A percentile compares a stretch with the other conserved stretches of the same genome.
Conservation (phyloP, 2,888 invertebrate genomes). For the Amblyteles armatorius region DNA sequence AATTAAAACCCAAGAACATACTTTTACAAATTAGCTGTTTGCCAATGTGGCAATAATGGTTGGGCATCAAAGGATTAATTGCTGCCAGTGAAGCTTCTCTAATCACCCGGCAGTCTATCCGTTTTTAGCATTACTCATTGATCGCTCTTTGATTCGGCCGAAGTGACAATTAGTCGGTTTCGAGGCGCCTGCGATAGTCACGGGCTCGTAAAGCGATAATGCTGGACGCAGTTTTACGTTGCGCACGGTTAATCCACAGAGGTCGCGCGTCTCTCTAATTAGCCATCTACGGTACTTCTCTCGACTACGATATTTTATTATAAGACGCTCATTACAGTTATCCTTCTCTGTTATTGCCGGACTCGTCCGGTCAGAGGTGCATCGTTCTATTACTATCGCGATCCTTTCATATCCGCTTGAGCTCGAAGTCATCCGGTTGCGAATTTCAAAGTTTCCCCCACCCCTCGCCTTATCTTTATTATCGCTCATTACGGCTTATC, state of each 20-base stretch:
- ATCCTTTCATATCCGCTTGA: background rate
- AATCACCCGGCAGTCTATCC: background rate
- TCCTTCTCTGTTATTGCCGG: background rate
- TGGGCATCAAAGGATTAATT: no score
- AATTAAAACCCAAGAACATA: no score
- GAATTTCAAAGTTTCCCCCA: background rate
- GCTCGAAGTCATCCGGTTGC: background rate
- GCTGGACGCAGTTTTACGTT: background rate
- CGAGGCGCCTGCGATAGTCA: background rate
- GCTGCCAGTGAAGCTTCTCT: background rate
- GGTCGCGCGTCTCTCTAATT: background rate
- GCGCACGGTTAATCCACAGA: background rate
- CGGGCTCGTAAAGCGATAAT: background rate
- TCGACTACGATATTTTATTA: constrained; percentile 1
- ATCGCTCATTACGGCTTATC: background rate
- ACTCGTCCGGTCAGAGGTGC: background rate
- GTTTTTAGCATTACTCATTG: background rate
- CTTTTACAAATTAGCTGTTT: no score
- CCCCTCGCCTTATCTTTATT: background rate
- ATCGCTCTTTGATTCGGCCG: background rate
- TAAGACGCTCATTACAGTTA: constrained; percentile 24
- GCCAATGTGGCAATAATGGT: no score
- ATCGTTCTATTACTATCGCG: constrained; percentile 10
- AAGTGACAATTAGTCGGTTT: background rate
- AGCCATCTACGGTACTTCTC: constrained; percentile 3